A percentile compares a stretch with the other conserved stretches of the same genome.
phyloP scores from a whole-genome alignment of 2,113 vertebrate genomes.

The Paramisgurnus dabryanus region DNA sequence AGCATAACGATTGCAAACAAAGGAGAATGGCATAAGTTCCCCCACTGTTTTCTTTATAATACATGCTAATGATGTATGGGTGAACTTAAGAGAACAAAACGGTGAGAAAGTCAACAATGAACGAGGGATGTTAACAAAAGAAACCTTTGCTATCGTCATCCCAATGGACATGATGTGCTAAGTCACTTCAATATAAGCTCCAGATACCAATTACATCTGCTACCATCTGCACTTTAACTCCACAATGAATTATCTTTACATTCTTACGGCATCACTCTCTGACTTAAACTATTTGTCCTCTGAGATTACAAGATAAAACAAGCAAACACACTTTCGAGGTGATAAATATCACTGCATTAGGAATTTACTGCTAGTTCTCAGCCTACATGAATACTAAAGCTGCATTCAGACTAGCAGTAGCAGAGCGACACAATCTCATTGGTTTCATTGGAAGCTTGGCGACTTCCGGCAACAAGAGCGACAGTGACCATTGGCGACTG shows the following conservation, averaged over 20 bases:
- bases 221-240: not conserved
- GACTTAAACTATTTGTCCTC: not conserved
- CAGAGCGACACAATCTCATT: no score
- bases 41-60: not conserved
- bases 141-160: not conserved
- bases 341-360: not conserved
- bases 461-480: no score
- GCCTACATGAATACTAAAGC: not conserved
- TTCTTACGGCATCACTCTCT: not conserved
- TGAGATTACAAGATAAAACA: not conserved
- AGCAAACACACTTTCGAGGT: not conserved
- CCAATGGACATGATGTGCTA: not conserved
- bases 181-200: not conserved
- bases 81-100: not conserved
- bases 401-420: no score
- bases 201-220: no score
- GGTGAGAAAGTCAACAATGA: not conserved
- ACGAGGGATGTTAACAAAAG: not conserved
- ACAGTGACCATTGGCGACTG: no score
- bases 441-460: no score
- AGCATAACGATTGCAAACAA: constrained; percentile 16
- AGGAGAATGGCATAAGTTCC: constrained; percentile 4
- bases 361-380: not conserved
- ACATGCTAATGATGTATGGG: not conserved
- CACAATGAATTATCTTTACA: not conserved